Conservation (phyloP, 2,113 vertebrate species). For the Clarias batrachus region DNA sequence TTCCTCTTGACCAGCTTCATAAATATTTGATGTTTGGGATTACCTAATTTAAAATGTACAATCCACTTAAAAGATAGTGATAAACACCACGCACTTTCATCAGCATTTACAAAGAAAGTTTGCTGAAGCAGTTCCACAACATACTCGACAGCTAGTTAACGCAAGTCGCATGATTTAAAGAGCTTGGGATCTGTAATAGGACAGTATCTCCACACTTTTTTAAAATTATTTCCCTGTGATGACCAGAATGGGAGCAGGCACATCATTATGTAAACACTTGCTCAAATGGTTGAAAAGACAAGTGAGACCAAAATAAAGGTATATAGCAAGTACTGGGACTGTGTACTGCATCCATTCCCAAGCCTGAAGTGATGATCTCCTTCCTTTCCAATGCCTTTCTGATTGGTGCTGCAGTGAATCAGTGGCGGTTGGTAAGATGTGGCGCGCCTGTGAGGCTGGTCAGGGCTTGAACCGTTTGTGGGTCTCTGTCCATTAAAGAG, state of each 20-base stretch:
- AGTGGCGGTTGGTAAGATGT: conserved; percentile 85
- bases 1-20: background rate
- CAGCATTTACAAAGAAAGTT: background rate
- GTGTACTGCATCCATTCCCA: conserved; percentile 48
- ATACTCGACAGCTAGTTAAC: background rate
- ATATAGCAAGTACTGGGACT: background rate
- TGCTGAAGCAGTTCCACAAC: conserved; percentile 4
- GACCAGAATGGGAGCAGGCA: background rate
- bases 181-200: background rate
- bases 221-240: background rate
- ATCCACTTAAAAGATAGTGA: background rate
- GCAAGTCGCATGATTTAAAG: conserved; percentile 1
- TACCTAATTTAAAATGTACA: background rate
- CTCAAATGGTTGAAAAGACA: conserved; percentile 11
- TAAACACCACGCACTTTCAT: background rate
- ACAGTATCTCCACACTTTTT: background rate
- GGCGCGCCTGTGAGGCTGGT: conserved; percentile 80
- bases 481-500: conserved; percentile 85
- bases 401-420: conserved; percentile 74
- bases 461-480: conserved; percentile 82
- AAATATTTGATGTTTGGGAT: background rate
- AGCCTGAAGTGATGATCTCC: conserved; percentile 61
- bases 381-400: conserved; percentile 65
- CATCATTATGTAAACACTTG: background rate
- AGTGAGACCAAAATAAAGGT: background rate